Evolutionary conservation across 2,888 invertebrate species (phyloP), one percentile per base, ranked within the genome.

Genomic region (Acanthococcus lagerstroemiae): DNA sequence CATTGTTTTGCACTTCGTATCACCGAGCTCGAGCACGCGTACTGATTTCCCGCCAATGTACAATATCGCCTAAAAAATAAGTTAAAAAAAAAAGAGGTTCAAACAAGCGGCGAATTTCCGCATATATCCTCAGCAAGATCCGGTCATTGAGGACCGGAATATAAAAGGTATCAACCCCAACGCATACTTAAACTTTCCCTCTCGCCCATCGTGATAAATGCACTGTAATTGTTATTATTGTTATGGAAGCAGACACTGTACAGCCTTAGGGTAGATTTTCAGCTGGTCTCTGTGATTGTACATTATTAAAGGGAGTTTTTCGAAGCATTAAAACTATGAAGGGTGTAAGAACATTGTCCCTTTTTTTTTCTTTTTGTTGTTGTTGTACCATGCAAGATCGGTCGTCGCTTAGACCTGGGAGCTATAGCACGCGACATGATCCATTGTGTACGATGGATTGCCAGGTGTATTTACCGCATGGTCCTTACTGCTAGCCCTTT

Each of bases 281-380:
- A 61, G 61, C 61, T 61, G 61, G 61, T 61, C 57, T 57, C 61
- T 61, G 61, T 61, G 61, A 61, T 61, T 61, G 50, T 61, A 61
- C 61, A 61, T 61, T 60, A 60, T 60, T 61, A 61, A 61, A 61
- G 61, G 50, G 61, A 61, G 61, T 61, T 61, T 61, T 61, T 61
- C 61, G 61, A 61, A 50, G 61, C 61, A 61, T 61, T 61, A 61
- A 61, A 61, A 61, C 61, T 61, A 61, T 61, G 61, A 61, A 61
- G 61, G 61, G 61, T 61, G 61, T 61, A 61, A 61, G 61, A 61
- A 61, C 61, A 61, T 61, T 61, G 61, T 61, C 52, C 60, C 61
- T 61, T 50, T 61, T 50, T 58, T 61, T 58, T 60, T 56, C 19
- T 50, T 52, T 52, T 22, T 48, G n/a, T 48, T 48, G 48, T 48